Percentiles rank a stretch among this genome's conserved stretches.
These are phyloP conservation scores for Amphilophus citrinellus DNA, from an alignment of 2,113 vertebrate genomes.

Conservation along the genomic window DNA sequence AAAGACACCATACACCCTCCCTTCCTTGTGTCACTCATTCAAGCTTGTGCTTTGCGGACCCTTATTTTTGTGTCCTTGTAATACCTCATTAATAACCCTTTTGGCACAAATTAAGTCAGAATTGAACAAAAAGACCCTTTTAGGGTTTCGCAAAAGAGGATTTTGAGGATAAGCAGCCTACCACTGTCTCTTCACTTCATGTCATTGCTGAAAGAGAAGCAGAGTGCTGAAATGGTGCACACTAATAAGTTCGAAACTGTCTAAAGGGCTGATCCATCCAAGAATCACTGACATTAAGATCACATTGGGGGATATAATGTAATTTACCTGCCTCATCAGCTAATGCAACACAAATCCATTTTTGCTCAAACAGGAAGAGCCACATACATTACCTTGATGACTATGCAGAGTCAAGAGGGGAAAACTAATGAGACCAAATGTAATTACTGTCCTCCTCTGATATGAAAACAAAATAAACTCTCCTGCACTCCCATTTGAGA, in stretches of 20 bases:
- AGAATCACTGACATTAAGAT: conserved; percentile 82
- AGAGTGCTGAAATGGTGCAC: conserved; percentile 17
- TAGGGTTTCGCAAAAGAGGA: conserved; percentile 22
- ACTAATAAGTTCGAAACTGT: conserved; percentile 53
- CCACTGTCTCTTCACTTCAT: conserved; percentile 3
- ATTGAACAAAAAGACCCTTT: conserved; percentile 32
- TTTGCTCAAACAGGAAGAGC: conserved; percentile 79
- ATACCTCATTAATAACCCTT: conserved; percentile 20
- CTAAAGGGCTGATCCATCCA: conserved; percentile 61
- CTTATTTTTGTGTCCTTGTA: conserved; percentile 13
- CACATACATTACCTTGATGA: conserved; percentile 85
- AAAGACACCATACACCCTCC: background rate
- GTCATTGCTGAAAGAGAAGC: conserved; percentile 16
- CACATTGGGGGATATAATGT: conserved; percentile 83
- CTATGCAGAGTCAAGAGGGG: conserved; percentile 73
- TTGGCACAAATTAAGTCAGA: conserved; percentile 18
- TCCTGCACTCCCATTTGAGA: conserved; percentile 54
- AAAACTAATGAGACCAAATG: conserved; percentile 81
- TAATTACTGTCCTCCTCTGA: conserved; percentile 80
- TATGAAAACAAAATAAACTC: conserved; percentile 78
- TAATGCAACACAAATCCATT: conserved; percentile 86
- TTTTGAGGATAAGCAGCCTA: conserved; percentile 32
- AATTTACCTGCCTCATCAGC: conserved; percentile 85
- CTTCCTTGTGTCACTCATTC: conserved; percentile 15
- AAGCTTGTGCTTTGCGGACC: conserved; percentile 3